phyloP scores from a whole-genome alignment of 2,797 vertebrate genomes.

The Rhinoraja longicauda region DNA sequence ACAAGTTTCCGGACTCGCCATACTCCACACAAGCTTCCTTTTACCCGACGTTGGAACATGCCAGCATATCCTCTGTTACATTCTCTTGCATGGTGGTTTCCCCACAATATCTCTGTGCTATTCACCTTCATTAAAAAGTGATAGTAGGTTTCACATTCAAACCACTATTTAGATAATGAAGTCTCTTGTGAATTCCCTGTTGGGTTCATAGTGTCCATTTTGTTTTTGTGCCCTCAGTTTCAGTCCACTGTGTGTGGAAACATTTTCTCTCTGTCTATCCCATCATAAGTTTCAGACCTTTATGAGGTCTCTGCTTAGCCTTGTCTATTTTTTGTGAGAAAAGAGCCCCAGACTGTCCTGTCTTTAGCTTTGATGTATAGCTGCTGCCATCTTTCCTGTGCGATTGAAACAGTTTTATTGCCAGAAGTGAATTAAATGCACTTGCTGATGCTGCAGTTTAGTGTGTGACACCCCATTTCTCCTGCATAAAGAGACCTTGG shows the following conservation, averaged over 20 bases:
- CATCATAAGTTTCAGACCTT: background rate
- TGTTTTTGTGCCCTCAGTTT: background rate
- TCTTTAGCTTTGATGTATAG: constrained; percentile 26
- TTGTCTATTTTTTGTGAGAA: background rate
- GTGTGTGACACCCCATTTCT: constrained; percentile 8
- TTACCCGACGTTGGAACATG: background rate
- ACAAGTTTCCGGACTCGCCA: too few relatives aligned
- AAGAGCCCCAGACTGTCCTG: background rate
- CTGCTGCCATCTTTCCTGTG: background rate
- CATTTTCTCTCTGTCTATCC: background rate
- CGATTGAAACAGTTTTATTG: constrained; percentile 1
- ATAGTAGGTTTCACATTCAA: background rate
- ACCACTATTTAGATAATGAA: background rate
- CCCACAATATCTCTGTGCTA: background rate
- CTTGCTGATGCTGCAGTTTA: constrained; percentile 1
- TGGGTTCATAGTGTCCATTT: background rate
- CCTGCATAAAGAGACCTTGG: background rate
- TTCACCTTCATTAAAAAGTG: background rate
- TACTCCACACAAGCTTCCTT: background rate
- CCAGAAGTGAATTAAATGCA: background rate
- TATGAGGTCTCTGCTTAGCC: background rate
- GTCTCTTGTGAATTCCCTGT: background rate
- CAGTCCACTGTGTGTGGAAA: background rate
- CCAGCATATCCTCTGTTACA: background rate
- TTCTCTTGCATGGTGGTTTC: too few relatives aligned